Conservation (phyloP, 2,797 vertebrate species). For the Masticophis lateralis region DNA sequence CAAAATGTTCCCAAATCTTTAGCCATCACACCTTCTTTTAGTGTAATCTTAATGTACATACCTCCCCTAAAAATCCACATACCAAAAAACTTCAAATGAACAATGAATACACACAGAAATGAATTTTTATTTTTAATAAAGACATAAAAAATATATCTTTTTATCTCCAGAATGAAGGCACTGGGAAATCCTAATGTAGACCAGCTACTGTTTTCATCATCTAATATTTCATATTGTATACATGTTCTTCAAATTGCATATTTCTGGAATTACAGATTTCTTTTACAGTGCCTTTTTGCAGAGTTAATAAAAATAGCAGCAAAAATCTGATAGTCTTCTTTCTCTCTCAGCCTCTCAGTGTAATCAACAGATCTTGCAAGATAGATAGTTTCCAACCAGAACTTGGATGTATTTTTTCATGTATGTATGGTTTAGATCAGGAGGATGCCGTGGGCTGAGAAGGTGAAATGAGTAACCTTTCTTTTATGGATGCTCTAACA, state of each 20-base stretch:
- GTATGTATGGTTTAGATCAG: background rate
- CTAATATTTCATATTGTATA: background rate
- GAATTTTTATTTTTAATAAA: background rate
- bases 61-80: background rate
- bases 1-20: background rate
- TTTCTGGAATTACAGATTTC: background rate
- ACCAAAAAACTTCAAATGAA: background rate
- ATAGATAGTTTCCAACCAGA: background rate
- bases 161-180: background rate
- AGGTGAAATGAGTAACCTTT: background rate
- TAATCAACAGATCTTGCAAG: background rate
- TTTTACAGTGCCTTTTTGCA: background rate
- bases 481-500: background rate
- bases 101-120: background rate
- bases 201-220: background rate
- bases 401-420: background rate
- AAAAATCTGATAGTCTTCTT: background rate
- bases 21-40: background rate
- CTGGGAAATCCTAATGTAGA: background rate
- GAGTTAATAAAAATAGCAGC: background rate
- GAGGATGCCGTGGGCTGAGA: background rate
- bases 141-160: background rate
- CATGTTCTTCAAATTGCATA: background rate
- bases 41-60: background rate
- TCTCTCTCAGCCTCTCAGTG: background rate